A percentile compares a stretch with the other conserved stretches of the same genome.
phyloP scores from a whole-genome alignment of 2,888 invertebrate species.

The Bellardia bayeri region DNA sequence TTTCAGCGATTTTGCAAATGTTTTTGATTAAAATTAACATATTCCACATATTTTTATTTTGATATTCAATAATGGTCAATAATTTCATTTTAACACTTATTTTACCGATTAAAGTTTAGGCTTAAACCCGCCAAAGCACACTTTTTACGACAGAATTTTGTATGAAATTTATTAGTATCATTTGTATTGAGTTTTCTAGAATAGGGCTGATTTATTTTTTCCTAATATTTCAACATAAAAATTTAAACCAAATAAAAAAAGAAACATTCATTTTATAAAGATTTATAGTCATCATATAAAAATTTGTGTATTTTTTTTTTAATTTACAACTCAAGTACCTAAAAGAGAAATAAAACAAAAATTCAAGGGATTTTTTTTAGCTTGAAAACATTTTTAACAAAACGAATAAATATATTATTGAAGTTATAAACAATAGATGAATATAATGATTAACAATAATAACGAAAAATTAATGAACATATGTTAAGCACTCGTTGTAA shows the following conservation, averaged over 20 bases:
- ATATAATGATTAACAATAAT: background rate
- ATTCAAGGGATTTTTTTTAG: slow-evolving; percentile 41
- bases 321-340: slow-evolving; percentile 66
- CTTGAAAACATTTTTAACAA: slow-evolving; percentile 9
- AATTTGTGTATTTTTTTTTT: slow-evolving; percentile 15
- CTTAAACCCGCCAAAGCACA: background rate
- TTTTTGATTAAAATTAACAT: background rate
- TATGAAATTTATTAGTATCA: background rate
- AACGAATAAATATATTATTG: slow-evolving; percentile 25
- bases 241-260: slow-evolving; percentile 24
- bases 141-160: background rate
- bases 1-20: background rate
- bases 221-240: background rate
- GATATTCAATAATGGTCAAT: too few relatives aligned
- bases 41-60: background rate
- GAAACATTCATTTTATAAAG: background rate
- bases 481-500: slow-evolving; percentile 56
- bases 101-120: background rate
- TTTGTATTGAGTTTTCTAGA: background rate
- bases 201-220: slow-evolving; percentile 31
- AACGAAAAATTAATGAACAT: slow-evolving; percentile 33
- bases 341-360: slow-evolving; percentile 29
- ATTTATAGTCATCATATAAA: slow-evolving; percentile 8
- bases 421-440: slow-evolving; percentile 31
- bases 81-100: too few relatives aligned